phyloP scores from a whole-genome alignment of 2,113 vertebrate species.

The Aegypius monachus region DNA sequence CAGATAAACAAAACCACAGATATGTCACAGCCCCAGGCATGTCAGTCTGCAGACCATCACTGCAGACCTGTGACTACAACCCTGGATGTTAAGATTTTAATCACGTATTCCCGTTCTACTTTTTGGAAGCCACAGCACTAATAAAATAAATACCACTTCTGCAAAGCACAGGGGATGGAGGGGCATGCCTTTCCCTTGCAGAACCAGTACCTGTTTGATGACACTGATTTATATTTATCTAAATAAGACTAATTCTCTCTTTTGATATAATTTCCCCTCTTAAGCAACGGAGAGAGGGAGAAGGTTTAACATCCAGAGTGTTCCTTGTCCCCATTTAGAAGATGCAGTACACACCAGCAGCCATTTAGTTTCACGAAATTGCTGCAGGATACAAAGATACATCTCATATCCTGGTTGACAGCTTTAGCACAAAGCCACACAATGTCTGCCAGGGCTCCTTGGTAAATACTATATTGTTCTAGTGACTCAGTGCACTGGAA shows the following conservation, averaged over 20 bases:
- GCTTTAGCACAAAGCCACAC: background rate
- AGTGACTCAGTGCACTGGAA: background rate
- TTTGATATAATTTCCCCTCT: background rate
- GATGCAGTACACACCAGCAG: background rate
- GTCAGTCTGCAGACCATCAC: background rate
- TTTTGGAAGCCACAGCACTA: background rate
- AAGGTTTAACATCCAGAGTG: background rate
- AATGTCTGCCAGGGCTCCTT: background rate
- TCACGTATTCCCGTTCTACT: background rate
- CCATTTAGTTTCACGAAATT: background rate
- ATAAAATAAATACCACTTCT: background rate
- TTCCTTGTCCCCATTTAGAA: background rate
- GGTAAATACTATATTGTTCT: background rate
- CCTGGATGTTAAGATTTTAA: background rate
- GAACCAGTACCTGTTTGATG: background rate
- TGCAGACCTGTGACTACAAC: background rate
- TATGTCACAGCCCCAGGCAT: background rate
- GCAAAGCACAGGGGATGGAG: background rate
- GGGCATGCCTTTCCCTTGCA: background rate
- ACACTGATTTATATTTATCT: background rate
- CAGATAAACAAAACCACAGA: background rate
- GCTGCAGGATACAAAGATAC: background rate
- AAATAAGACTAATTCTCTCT: background rate
- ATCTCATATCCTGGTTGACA: background rate
- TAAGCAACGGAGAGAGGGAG: accelerated